These are phyloP conservation scores for Lutraria rhynchaena DNA, from an alignment of 1,140 invertebrate genomes.

Conservation along the genomic window DNA sequence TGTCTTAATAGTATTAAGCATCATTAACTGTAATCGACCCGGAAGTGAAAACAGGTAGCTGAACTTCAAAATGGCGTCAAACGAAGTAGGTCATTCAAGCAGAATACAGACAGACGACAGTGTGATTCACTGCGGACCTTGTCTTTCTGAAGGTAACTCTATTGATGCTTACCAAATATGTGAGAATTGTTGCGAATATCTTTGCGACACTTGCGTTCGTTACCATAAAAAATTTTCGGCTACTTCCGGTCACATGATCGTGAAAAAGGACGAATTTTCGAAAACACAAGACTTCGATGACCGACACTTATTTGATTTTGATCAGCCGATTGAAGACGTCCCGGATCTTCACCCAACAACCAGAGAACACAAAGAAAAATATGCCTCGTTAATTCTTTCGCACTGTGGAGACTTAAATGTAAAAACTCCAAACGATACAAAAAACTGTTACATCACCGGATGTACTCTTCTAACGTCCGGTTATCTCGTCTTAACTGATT, in stretches of 20 bases:
- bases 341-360: no score
- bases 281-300: no score
- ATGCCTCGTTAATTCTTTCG: no score
- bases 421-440: neutral
- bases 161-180: neutral
- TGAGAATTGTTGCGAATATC: slow-evolving; percentile 8
- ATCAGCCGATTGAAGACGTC: neutral
- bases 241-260: neutral
- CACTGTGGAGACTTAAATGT: neutral
- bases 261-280: neutral
- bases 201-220: slow-evolving; percentile 2
- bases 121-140: neutral
- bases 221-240: neutral
- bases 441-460: slow-evolving; percentile 18
- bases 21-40: no score
- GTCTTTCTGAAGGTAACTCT: neutral
- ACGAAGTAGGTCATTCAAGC: no score
- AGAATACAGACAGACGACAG: no score
- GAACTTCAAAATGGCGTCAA: no score
- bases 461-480: neutral
- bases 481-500: neutral
- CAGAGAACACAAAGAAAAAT: no score
- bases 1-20: no score
- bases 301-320: no score
- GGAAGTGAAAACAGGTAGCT: no score